These are phyloP conservation scores for Zoanthus sansibaricus DNA, from an alignment of 92 coral and sea anemone species.

Conservation along the genomic window DNA sequence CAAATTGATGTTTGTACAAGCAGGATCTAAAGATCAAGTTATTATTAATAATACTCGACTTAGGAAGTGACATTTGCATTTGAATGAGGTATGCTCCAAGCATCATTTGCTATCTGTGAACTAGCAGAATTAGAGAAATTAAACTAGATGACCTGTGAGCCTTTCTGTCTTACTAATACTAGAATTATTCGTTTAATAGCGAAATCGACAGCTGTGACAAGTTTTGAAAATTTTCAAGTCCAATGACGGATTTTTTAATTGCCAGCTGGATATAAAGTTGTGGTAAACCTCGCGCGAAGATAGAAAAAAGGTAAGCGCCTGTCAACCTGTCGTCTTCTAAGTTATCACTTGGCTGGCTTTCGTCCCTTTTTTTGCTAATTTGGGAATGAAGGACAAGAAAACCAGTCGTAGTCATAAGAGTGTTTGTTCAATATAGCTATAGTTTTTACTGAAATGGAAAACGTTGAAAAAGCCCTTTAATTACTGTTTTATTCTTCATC, in stretches of 20 bases:
- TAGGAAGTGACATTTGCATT: slow-evolving; percentile 49
- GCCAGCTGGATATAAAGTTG: slow-evolving; percentile 6
- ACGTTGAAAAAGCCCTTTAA: not conserved
- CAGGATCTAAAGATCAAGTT: slow-evolving; percentile 39
- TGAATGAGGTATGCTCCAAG: slow-evolving; percentile 35
- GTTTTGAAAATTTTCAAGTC: not conserved
- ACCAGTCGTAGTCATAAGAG: not conserved
- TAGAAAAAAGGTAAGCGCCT: slow-evolving; percentile 2
- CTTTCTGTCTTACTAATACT: slow-evolving; percentile 1
- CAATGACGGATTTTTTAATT: not conserved
- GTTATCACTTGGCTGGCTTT: not conserved
- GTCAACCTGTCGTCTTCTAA: not conserved
- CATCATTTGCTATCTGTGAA: slow-evolving; percentile 36
- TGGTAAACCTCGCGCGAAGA: not conserved
- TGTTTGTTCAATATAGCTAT: not conserved
- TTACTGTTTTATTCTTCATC: not conserved
- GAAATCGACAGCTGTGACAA: slow-evolving; percentile 3
- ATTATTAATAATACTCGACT: slow-evolving; percentile 27
- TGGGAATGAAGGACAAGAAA: not conserved
- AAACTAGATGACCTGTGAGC: slow-evolving; percentile 5
- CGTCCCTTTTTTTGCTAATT: not conserved
- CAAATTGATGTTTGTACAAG: slow-evolving; percentile 47
- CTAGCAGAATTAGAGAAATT: slow-evolving; percentile 22
- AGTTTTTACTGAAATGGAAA: not conserved
- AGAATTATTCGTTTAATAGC: slow-evolving; percentile 16